These are phyloP conservation scores for Rhynchonema sp. DNA, from an alignment of 2,888 invertebrate species.

Conservation along the genomic window DNA sequence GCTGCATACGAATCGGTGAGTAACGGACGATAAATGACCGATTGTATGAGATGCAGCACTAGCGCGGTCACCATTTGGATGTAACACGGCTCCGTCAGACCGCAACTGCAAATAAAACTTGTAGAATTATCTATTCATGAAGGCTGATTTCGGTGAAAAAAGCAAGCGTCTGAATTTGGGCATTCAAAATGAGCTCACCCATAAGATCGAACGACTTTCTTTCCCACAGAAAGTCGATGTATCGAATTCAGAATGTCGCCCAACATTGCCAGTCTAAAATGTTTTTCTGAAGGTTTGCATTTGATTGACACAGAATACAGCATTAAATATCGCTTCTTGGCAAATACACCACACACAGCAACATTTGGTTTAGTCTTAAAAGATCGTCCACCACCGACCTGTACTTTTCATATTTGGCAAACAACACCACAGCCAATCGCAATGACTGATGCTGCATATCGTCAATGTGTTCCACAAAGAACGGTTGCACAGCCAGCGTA, in stretches of 20 bases:
- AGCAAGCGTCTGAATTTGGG: too few species aligned
- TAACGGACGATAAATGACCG: constrained; percentile 60
- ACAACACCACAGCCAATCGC: constrained; percentile 64
- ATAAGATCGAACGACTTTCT: constrained; percentile 29
- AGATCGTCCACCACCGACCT: too few species aligned
- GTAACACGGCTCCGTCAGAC: constrained; percentile 57
- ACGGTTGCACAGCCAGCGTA: constrained; percentile 81
- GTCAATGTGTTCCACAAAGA: constrained; percentile 94
- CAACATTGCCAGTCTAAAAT: too few species aligned
- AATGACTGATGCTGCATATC: constrained; percentile 84
- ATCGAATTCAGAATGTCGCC: constrained; percentile 93
- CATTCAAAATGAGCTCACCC: not conserved
- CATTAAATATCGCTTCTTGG: too few species aligned
- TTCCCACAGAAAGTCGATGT: constrained; percentile 84
- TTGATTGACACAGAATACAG: too few species aligned
- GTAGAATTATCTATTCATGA: too few species aligned
- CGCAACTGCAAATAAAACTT: constrained; percentile 22
- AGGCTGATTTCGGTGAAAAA: too few species aligned
- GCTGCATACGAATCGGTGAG: not conserved
- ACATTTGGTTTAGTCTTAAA: too few species aligned
- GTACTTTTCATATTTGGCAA: constrained; percentile 85
- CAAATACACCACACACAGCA: too few species aligned
- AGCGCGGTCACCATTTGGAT: constrained; percentile 98
- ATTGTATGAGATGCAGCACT: constrained; percentile 86
- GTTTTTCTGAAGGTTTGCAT: too few species aligned